These are phyloP conservation scores for Heterotis niloticus DNA, from an alignment of 2,113 vertebrate genomes.

Conservation along the genomic window DNA sequence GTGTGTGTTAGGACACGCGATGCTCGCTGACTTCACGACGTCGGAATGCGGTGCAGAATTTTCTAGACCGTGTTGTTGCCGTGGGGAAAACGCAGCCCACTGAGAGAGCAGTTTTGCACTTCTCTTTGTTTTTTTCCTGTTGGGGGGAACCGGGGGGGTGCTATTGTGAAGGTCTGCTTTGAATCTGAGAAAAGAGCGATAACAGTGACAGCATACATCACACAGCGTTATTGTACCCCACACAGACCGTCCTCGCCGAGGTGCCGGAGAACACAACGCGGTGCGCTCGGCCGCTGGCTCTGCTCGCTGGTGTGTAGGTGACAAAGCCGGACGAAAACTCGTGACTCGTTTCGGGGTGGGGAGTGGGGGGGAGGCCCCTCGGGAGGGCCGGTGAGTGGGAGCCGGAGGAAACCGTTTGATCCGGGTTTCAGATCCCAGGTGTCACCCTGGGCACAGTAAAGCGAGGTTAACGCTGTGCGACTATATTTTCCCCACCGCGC, in stretches of 20 bases:
- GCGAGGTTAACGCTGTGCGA: constrained; percentile 63
- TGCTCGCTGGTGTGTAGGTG: constrained; percentile 50
- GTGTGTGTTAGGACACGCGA: constrained; percentile 30
- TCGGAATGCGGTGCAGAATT: constrained; percentile 41
- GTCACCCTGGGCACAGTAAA: constrained; percentile 64
- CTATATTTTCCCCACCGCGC: constrained; percentile 51
- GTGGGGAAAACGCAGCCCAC: constrained; percentile 14
- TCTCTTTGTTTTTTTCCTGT: background rate
- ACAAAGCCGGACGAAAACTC: constrained; percentile 57
- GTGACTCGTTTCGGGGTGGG: no score
- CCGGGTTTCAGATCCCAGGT: constrained; percentile 47
- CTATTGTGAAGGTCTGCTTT: background rate
- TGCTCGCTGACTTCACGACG: constrained; percentile 49
- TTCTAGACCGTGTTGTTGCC: constrained; percentile 38
- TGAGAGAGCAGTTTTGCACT: background rate
- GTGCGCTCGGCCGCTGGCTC: constrained; percentile 40
- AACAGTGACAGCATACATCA: background rate
- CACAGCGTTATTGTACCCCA: background rate
- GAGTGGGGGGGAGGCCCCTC: constrained; percentile 34
- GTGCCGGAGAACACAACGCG: constrained; percentile 29
- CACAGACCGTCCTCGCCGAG: background rate
- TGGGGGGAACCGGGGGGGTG: background rate
- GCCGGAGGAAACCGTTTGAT: constrained; percentile 50
- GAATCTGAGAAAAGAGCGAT: background rate
- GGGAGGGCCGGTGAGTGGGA: constrained; percentile 49